Base-by-base conservation (phyloP, 2,113 vertebrate genomes). In the Ursus arctos region DNA sequence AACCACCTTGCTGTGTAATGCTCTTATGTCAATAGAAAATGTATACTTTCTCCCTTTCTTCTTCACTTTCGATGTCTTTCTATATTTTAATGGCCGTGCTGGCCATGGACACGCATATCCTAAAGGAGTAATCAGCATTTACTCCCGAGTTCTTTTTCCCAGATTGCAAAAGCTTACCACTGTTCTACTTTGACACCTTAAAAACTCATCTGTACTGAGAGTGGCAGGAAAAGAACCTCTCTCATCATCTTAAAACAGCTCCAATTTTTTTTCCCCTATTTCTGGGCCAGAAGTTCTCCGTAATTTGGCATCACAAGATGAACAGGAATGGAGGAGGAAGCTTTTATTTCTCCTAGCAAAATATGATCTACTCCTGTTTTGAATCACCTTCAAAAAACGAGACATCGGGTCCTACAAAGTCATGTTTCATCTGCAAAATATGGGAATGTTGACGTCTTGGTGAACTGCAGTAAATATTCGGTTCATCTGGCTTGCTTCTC, bases 311-410 rank as follows among this genome's bases (percentile, higher is more conserved):
- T 31, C 49, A 28, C 57, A 81, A 63, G 84, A 79, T 63, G 47
- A 77, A 51, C 13, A 83, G 36, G 13, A 40, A 88, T 69, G n/a
- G 33, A 83, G n/a, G 55, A 69, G 69, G 51, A 72, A 95, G 49
- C 72, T 94, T 92, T 91, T 85, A 72, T 92, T 94, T 96, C 47
- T 80, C 22, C 69, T 59, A 77, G 33, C 18, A 97, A 95, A 97
- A 92, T 91, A 87, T 31, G 24, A n/a, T 82, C 47, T 94, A 96
- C 61, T 93, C 26, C 31, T 91, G 63, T 96, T 97, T 95, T 96
- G 96, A 95, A 93, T 95, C 76, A 94, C 95, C 79, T 97, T 97
- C 86, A 95, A 79, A 96, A 88, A 94, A n/a, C 40, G 47, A 82
- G 77, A 69, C 26, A 76, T 93, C 91, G 55, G 9, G 51, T 86